Conservation (phyloP, 1,140 invertebrate species). For the Drosophila pallidifrons region DNA sequence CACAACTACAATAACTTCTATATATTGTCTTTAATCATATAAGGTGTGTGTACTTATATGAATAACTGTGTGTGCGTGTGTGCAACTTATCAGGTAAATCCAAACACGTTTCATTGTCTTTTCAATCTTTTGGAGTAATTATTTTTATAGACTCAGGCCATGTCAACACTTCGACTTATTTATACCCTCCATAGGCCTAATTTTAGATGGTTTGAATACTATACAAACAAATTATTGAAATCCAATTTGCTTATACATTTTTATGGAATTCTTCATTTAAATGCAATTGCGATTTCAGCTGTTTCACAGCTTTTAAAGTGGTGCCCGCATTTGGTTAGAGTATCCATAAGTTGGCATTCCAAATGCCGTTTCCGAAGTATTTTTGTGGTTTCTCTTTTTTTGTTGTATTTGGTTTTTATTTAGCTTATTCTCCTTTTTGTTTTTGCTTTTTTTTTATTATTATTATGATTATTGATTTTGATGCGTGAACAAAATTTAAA, state of each 20-base stretch:
- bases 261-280: background rate
- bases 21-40: conserved; percentile 73
- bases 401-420: conserved; percentile 60
- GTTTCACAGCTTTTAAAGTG: background rate
- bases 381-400: conserved; percentile 66
- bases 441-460: conserved; percentile 35
- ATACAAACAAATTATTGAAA: background rate
- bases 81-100: conserved; percentile 64
- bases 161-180: background rate
- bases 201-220: background rate
- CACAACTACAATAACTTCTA: conserved; percentile 60
- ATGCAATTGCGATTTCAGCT: background rate
- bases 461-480: conserved; percentile 75
- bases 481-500: conserved; percentile 82
- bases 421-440: conserved; percentile 40
- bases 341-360: conserved; percentile 39
- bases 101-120: conserved; percentile 80
- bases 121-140: conserved; percentile 75
- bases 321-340: conserved; percentile 41
- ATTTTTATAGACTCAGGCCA: conserved; percentile 45
- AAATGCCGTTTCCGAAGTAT: conserved; percentile 2
- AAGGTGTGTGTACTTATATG: conserved; percentile 68
- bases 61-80: conserved; percentile 20
- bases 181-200: conserved; percentile 9
- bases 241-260: conserved; percentile 6